Base-by-base conservation (phyloP, 2,888 invertebrate species). In the Agrilus biguttatus region DNA sequence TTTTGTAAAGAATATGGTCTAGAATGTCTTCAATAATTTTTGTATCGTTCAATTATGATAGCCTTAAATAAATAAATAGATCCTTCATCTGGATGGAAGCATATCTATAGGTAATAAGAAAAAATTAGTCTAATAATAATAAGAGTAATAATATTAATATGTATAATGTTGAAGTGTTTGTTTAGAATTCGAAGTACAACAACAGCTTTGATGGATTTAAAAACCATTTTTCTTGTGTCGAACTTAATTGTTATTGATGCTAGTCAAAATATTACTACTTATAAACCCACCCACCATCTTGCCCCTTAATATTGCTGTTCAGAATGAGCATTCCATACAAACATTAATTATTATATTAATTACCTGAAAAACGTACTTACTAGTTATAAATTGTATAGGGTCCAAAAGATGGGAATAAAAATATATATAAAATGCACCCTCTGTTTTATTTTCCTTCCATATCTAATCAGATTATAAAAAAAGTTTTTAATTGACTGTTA, bases 351-450 rank as follows among this genome's bases (percentile, higher is more conserved):
- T 67, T 67, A 63, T 67, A 67, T 66, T 68, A 47, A 45, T 47
- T 45, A 68, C 68, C 71, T 74, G 73, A 74, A 66, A 28, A 68
- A 67, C 67, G 67, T 68, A 68, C 67, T 68, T 68, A 47, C 44
- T 47, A 76, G 74, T 72, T 75, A 73, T 77, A 75, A 75, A 75
- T 72, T 75, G 75, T 77, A 77, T 77, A 77, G 77, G 77, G 77
- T 77, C 77, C 77, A 77, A 77, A 67, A 75, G 75, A 75, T 76
- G 76, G 77, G 76, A 75, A 76, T 77, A 77, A 74, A 77, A 69
- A 72, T 75, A 73, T 76, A 74, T 74, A 71, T 73, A 73, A 70
- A 67, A 63, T 59, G 60, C 53, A 52, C 13, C n/a, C 32, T 42
- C 19, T 14, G 43, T 48, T 45, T 13, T 45, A 36, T 40, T 41